Evolutionary conservation across 1,140 invertebrate species (phyloP), one percentile per base, ranked within the genome.

Genomic region (Drosophila neocordata): DNA sequence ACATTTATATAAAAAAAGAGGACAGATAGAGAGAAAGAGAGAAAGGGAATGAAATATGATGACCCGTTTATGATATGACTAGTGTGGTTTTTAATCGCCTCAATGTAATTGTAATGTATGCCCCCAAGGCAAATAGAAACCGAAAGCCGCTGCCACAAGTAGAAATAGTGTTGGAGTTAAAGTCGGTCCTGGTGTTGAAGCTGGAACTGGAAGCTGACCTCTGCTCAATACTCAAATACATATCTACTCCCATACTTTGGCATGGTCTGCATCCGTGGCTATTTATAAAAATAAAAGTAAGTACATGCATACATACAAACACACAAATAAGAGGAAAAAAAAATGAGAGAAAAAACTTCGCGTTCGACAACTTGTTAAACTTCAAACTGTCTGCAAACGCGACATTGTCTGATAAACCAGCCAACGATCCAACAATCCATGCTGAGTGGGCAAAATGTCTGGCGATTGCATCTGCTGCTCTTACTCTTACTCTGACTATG

Each of bases 241-340:
- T n/a, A n/a, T n/a, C n/a, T 6, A 48, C 41, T 18, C 27, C 20
- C 35, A 65, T 9, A 55, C 37, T 11, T 52, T n/a, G 41, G 57
- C 52, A 34, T 64, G 44, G 56, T 68, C 67, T 53, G 24, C 64
- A 63, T 70, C 52, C 59, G 61, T 64, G 51, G 76, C 76, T 78
- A 78, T 78, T 78, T 78, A 68, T 78, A 78, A 78, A 76, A 73
- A 56, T 63, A 53, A 55, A 52, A 61, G 70, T 94, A 95, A 37
- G 53, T 35, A 48, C 41, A 20, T 7, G n/a, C 15, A 48, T 20
- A 20, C 41, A 48, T 7, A 15, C 38, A 48, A 15, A 48, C 15
- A 31, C 27, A 22, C 44, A 65, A 8, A 12, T 11, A 24, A 61
- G 2, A 44, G 7, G 5, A 48, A 74, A 74, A 67, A 76, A 56